Evolutionary conservation across 2,888 invertebrate genomes (phyloP), one percentile per base, ranked within the genome.

Genomic region (Unio delphinus): DNA sequence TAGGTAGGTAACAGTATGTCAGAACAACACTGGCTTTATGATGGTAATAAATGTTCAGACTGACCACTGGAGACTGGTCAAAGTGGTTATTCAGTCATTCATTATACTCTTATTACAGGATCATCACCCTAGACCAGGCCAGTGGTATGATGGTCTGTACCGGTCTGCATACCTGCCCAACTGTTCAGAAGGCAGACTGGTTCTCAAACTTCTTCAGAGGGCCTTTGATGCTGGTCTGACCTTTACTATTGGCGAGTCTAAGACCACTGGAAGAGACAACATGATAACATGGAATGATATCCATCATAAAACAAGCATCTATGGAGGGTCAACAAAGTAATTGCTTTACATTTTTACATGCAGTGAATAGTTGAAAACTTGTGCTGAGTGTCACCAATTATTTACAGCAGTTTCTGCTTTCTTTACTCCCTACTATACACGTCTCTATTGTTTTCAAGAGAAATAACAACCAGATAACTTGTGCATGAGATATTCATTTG

Each of bases 261-360:
- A 73, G 8, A 88, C 86, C 7, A 83, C 84, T 15, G 87, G 87
- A 20, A 70, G 66, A 23, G 73, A 79, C 45, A 78, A 79, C 63
- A 80, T 81, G 6, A 77, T 87, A 55, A 82, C 82, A 1, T 88
- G 87, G 88, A 87, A 87, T 69, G 87, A 87, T 65, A 83, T 88
- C 57, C 87, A 88, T 65, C 88, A 87, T 74, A 88, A 88, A 74
- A 88, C 87, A 34, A 82, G 68, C 59, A 69, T 76, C 7, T 23
- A 63, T 56, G 87, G 87, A 17, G 86, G 86, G 5, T 73, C 84
- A 15, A 68, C 72, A 34, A 76, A 69, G 86, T 86, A 69, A 62
- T 45, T 34, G 34, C 8, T 34, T 34, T 45, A 6, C 11, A 45
- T 45, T 45, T 58, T n/a, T 58, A 17, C 26, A 0, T 58, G n/a